Conservation (phyloP, 2,113 vertebrate genomes). For the Apus apus region DNA sequence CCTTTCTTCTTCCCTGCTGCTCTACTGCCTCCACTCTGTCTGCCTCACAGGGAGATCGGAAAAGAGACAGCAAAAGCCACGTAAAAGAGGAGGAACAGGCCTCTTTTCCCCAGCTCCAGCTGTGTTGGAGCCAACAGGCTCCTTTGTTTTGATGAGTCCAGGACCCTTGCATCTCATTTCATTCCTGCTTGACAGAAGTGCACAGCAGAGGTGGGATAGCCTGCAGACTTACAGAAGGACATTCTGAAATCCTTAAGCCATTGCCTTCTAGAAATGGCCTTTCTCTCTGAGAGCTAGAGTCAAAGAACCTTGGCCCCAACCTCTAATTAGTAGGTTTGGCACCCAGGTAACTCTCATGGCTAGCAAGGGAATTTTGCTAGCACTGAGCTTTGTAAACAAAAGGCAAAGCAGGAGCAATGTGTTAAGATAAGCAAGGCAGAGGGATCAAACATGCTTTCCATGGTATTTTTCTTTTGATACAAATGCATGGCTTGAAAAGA, state of each 20-base stretch:
- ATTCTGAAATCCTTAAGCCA: not conserved
- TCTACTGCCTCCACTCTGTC: conserved; percentile 48
- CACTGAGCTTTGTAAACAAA: not conserved
- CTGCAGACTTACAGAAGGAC: not conserved
- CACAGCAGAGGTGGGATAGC: not conserved
- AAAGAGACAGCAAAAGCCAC: conserved; percentile 13
- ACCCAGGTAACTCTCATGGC: not conserved
- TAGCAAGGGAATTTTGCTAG: not conserved
- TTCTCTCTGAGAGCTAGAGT: not conserved
- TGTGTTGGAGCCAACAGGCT: conserved; percentile 20
- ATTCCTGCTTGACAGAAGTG: not conserved
- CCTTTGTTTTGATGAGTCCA: conserved; percentile 29
- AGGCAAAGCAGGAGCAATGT: not conserved
- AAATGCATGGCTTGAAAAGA: not conserved
- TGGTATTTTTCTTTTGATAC: not conserved
- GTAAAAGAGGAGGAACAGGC: not conserved
- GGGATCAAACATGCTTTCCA: not conserved
- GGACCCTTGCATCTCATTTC: not conserved
- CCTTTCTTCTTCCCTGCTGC: conserved; percentile 48
- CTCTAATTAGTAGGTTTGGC: not conserved
- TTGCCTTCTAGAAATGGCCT: not conserved
- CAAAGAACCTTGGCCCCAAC: not conserved
- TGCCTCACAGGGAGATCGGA: conserved; percentile 35
- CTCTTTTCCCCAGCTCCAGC: conserved; percentile 21
- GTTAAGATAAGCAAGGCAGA: not conserved